Conservation (phyloP, 2,888 invertebrate genomes). For the Dioctria linearis region DNA sequence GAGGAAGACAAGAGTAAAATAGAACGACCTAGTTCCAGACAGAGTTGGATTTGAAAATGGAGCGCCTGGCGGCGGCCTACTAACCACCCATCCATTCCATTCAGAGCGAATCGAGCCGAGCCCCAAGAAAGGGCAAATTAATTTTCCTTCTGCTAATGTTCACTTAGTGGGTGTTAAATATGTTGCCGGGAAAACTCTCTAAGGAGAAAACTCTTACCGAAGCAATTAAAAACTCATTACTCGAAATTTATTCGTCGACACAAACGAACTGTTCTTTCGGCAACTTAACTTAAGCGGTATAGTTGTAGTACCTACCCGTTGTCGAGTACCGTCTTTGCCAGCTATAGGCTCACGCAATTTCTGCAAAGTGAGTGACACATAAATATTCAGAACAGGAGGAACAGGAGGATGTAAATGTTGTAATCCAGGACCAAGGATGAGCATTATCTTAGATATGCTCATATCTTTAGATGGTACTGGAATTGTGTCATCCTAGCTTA, state of each 20-base stretch:
- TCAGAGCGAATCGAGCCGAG: background rate
- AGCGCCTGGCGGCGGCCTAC: no score
- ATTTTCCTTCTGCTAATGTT: slow-evolving; percentile 48
- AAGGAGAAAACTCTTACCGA: slow-evolving; percentile 48
- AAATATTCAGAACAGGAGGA: slow-evolving; percentile 39
- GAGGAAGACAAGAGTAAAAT: background rate
- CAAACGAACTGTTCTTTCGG: slow-evolving; percentile 44
- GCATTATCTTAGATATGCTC: slow-evolving; percentile 27
- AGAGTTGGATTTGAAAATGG: background rate
- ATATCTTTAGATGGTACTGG: slow-evolving; percentile 10
- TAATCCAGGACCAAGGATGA: background rate
- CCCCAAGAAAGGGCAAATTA: slow-evolving; percentile 33
- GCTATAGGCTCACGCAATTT: slow-evolving; percentile 31
- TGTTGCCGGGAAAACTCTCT: slow-evolving; percentile 42
- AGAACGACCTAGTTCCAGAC: background rate
- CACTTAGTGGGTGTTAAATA: slow-evolving; percentile 51
- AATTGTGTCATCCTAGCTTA: slow-evolving; percentile 7
- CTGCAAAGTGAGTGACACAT: slow-evolving; percentile 44
- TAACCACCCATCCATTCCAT: background rate
- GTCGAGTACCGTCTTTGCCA: background rate
- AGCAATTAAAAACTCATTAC: slow-evolving; percentile 52
- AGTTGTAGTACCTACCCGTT: no score
- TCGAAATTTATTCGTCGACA: slow-evolving; percentile 46
- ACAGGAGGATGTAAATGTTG: background rate
- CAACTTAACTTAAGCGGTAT: background rate